These are phyloP conservation scores for Hirundo rustica DNA, from an alignment of 2,797 vertebrate species.

Conservation along the genomic window DNA sequence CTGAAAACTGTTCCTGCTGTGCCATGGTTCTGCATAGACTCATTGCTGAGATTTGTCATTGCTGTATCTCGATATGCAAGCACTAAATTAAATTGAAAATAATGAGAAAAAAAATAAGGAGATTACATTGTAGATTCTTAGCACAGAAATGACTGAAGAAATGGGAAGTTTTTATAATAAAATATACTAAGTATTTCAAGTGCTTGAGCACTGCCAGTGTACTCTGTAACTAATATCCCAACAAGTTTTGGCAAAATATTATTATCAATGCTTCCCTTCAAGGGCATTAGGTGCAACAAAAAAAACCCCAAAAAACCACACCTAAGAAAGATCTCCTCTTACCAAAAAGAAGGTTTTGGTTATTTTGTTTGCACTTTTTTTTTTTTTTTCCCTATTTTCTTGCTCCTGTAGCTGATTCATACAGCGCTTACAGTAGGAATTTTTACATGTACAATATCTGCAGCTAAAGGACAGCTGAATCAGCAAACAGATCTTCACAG, in stretches of 20 bases:
- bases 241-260: neutral
- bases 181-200: neutral
- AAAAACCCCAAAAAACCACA: neutral
- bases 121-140: neutral
- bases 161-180: neutral
- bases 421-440: neutral
- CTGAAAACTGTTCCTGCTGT: neutral
- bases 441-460: slow-evolving; percentile 52
- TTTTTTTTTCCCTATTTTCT: neutral
- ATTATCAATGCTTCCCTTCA: neutral
- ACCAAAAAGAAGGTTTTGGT: neutral
- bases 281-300: neutral
- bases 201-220: neutral
- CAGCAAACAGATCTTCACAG: slow-evolving; percentile 65
- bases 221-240: neutral
- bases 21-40: neutral
- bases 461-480: slow-evolving; percentile 45
- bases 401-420: neutral
- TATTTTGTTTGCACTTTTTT: neutral
- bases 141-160: neutral
- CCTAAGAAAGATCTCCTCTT: neutral
- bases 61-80: neutral
- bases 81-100: neutral
- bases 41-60: neutral
- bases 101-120: neutral